phyloP scores from a whole-genome alignment of 1,140 invertebrate genomes.

The Anthonomus grandis region DNA sequence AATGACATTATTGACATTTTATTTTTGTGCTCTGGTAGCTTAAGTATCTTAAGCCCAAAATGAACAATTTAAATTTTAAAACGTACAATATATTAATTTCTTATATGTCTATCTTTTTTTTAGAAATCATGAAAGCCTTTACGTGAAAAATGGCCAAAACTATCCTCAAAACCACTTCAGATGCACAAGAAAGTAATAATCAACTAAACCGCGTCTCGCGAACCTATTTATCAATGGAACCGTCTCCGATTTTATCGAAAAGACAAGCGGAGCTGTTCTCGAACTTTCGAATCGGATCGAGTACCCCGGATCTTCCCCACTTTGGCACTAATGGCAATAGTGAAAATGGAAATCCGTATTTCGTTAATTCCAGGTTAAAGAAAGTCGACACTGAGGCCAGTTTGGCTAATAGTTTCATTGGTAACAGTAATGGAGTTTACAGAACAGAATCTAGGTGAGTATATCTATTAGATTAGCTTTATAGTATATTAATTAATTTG shows the following conservation, averaged over 20 bases:
- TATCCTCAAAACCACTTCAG: background rate
- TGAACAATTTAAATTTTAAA: no score
- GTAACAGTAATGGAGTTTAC: slow-evolving; percentile 62
- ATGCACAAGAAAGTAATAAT: background rate
- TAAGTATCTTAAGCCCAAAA: no score
- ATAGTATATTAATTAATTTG: no score
- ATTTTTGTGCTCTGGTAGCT: no score
- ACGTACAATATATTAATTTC: no score
- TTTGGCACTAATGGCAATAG: background rate
- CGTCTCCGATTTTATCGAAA: background rate
- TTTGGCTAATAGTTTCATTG: no score
- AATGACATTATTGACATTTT: no score
- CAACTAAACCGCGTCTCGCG: background rate
- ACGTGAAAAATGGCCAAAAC: background rate
- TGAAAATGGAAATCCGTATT: background rate
- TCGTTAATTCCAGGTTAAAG: background rate
- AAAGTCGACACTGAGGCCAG: slow-evolving; percentile 19
- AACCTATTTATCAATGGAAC: background rate
- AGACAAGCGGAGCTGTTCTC: background rate
- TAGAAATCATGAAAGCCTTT: background rate
- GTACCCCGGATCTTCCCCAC: slow-evolving; percentile 9
- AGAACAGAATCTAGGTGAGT: slow-evolving; percentile 24
- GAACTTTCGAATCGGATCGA: slow-evolving; percentile 14
- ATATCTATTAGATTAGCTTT: no score
- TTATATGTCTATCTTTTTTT: no score